Evolutionary conservation across 2,888 invertebrate species (phyloP), one percentile per base, ranked within the genome.

Genomic region (Rhynchonema sp.): DNA sequence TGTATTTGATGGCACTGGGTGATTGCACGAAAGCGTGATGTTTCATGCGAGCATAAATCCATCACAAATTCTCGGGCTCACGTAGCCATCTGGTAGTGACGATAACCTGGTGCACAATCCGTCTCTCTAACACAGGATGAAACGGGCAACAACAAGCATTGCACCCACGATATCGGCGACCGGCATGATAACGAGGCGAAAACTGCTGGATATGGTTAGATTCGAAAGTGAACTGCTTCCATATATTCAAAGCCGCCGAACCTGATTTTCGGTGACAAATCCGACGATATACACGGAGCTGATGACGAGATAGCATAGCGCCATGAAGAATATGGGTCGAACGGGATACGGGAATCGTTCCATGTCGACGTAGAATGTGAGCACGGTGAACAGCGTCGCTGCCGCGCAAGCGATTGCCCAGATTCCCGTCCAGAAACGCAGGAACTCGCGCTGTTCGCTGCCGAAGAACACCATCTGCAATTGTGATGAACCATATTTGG

Each of bases 351-450:
- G 73, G 69, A 79, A 80, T 46, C 79, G 67, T 30, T 87, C 84
- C 73, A 88, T 85, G 82, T 98, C 96, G 74, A 96, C 89, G 72
- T 91, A 82, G 80, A 94, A 96, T 58, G 96, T 96, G 74, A 86
- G 84, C 70, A 96, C 83, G 70, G 96, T 98, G 83, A 92, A 87
- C 76, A 90, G 82, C 57, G 94, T 92, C 76, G 89, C 88, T 71
- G 87, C 83, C 77, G 87, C 87, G 82, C 94, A 96, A 60, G 94
- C 83, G 63, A 88, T 86, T 73, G 89, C 87, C 91, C 94, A 94
- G 65, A 92, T 82, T 57, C 87, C 86, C 74, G 96, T 85, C 94
- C 94, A 96, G 30, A 69, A 66, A 25, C 69, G 64, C 22, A 72
- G 63, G 52, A 65, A 62, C 22, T 66, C 62, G 38, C 69, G 66